Percentiles rank a stretch among this genome's conserved stretches.
Conservation (phyloP, 2,113 vertebrate species). For the Lycocorax pyrrhopterus region DNA sequence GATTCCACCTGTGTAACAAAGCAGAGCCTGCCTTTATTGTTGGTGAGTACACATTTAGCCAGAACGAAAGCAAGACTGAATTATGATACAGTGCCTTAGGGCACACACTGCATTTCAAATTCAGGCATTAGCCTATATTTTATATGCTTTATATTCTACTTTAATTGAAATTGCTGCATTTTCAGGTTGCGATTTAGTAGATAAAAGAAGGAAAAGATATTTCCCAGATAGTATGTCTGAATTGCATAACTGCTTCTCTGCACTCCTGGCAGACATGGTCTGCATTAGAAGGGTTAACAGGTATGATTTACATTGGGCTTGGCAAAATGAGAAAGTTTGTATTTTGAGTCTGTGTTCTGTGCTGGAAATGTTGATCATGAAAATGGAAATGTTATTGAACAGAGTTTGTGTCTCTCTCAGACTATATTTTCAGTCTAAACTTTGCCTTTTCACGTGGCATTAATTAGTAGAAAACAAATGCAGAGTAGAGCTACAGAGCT, state of each 20-base stretch:
- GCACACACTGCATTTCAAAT: not conserved
- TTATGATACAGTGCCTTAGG: not conserved
- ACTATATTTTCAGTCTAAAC: not conserved
- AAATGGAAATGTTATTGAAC: not conserved
- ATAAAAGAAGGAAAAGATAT: not conserved
- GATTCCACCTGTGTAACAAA: not conserved
- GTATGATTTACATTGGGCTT: not conserved
- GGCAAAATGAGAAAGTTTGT: not conserved
- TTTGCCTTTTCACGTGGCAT: not conserved
- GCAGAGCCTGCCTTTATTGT: not conserved
- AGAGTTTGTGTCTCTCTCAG: not conserved
- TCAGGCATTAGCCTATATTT: not conserved
- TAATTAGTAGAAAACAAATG: not conserved
- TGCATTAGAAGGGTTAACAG: not conserved
- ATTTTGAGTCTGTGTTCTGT: not conserved
- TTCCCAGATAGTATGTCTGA: not conserved
- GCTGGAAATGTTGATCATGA: not conserved
- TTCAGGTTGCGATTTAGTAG: not conserved
- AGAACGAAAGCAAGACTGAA: not conserved
- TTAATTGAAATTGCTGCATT: conserved; percentile 19
- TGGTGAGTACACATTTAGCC: not conserved
- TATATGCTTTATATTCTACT: not conserved
- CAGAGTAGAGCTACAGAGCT: not conserved
- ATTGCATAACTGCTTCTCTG: not conserved
- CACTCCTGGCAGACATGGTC: not conserved